Conservation (phyloP, 2,113 vertebrate species). For the Anthoscopus minutus region DNA sequence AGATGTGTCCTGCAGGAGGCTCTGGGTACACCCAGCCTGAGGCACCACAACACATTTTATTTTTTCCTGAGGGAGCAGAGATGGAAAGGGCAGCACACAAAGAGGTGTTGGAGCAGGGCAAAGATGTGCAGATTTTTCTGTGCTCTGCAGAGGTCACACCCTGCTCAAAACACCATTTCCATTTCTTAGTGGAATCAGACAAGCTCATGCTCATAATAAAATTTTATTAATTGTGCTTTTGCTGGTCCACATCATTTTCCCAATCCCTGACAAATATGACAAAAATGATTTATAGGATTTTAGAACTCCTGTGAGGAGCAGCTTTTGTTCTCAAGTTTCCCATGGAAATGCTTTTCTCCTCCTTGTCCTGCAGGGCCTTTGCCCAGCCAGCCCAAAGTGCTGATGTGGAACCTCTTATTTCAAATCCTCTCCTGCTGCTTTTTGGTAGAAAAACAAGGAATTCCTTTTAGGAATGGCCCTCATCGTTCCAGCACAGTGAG, state of each 20-base stretch:
- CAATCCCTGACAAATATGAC: background rate
- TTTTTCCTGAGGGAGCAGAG: background rate
- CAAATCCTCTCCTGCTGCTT: background rate
- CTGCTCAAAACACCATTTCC: background rate
- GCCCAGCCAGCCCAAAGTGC: background rate
- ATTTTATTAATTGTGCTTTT: background rate
- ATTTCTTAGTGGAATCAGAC: background rate
- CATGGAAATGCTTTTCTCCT: background rate
- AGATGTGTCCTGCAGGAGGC: background rate
- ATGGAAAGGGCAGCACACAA: background rate
- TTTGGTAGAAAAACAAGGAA: background rate
- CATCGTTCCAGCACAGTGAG: fast-evolving
- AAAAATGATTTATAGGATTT: background rate
- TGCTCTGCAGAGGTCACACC: background rate
- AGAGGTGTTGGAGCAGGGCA: background rate
- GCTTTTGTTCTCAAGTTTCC: background rate
- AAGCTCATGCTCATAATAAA: background rate
- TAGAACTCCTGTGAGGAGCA: background rate
- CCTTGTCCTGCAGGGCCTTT: background rate
- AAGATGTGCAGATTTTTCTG: background rate
- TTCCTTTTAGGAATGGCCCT: background rate
- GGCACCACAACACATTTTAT: background rate
- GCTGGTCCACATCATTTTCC: background rate
- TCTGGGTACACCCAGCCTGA: background rate
- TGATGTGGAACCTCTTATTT: background rate